Base-by-base conservation (phyloP, 2,797 vertebrate species). In the Jordanella pulchra region DNA sequence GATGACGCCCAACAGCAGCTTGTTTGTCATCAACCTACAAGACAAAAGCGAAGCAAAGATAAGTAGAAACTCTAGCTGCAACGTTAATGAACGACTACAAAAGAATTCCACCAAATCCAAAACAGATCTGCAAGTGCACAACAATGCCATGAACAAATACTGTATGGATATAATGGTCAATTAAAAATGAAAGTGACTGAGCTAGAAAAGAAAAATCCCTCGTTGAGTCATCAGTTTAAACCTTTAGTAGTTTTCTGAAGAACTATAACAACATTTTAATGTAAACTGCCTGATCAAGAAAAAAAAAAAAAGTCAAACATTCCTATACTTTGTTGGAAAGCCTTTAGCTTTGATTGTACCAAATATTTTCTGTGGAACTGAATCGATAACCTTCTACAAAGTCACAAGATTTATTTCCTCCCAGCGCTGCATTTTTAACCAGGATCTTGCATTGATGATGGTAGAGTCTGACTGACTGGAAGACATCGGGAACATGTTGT, bases 21-120 rank as follows among this genome's bases (percentile, higher is more conserved):
- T 99, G 89, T 99, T 99, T 0, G 98, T 99, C 91, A 95, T 86
- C 72, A 99, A 45, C 88, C 97, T 99, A 65, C 14, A 90, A 78
- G 75, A 73, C 14, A 72, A 48, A 58, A 21, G 86, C 32, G 60
- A 39, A 48, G 73, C 54, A 79, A 64, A 23, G 18, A 42, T 45
- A 42, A n/a, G 63, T 2, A 28, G 30, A 0, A 0, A 25, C 39
- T 67, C 47, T 50, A 47, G 28, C 32, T 50, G 39, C 60, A n/a
- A n/a, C n/a, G 11, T 25, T 13, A 11, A 15, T n/a, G 60, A 42
- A 42, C 12, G 9, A 15, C 5, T 42, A 42, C 13, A 3, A 44
- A 63, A 5, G 13, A 42, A 42, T 42, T 60, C 30, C 32, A 58
- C 28, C 30, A 56, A 1, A 13, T 9, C 7, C 55, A 32, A 60